Evolutionary conservation across 2,113 vertebrate species (phyloP).

Genomic region (Eurypyga helias): DNA sequence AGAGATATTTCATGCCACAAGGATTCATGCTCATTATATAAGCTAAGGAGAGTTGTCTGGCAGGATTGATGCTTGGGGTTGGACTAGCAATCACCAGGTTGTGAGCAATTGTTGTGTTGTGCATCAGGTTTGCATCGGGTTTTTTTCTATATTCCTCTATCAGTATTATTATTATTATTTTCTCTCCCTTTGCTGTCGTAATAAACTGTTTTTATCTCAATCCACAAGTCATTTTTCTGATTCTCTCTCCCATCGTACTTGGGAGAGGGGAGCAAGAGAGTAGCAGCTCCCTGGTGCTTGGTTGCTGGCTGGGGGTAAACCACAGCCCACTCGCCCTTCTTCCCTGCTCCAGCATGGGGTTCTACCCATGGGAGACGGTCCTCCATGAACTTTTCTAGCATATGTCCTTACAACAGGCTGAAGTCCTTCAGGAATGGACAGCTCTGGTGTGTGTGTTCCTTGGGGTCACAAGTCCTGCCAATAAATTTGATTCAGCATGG

Average conservation of each 20-base stretch:
- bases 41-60: too few species aligned
- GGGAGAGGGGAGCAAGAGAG: background rate
- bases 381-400: background rate
- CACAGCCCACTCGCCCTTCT: background rate
- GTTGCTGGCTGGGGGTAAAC: background rate
- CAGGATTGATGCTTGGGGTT: too few species aligned
- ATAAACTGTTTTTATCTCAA: background rate
- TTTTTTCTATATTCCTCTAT: too few species aligned
- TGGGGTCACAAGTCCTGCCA: background rate
- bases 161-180: too few species aligned
- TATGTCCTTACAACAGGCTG: background rate
- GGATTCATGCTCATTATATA: too few species aligned
- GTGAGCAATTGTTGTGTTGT: too few species aligned
- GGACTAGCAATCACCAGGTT: too few species aligned
- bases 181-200: too few species aligned
- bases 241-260: background rate
- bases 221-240: background rate
- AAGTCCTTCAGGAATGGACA: background rate
- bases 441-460: accelerated
- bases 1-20: too few species aligned
- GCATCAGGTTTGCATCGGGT: too few species aligned
- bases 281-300: background rate
- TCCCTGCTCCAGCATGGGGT: background rate
- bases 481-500: background rate
- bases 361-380: background rate